Evolutionary conservation across 2,113 vertebrate species (phyloP), one percentile per base, ranked within the genome.

Genomic region (Pampusana beccarii): DNA sequence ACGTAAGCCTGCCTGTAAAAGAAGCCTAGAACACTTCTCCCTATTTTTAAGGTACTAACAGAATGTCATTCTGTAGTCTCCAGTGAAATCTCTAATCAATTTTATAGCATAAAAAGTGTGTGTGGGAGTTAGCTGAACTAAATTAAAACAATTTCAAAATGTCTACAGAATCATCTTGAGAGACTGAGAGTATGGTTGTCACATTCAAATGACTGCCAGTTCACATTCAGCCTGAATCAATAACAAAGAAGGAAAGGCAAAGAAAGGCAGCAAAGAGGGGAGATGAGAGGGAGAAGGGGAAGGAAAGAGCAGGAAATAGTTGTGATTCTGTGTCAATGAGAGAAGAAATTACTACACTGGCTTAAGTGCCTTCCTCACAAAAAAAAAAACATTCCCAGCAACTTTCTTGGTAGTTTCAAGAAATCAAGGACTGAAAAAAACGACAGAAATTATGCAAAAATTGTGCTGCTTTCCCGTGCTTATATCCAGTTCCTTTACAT

Each of bases 111-210:
- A 28, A 89, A 81, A 67, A 5, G 5, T 4, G 3, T 6, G 10
- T 5, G 21, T 23, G 34, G n/a, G 62, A 93, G 65, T 74, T 38
- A 80, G 38, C 56, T 79, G 80, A 91, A 79, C 61, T 87, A 84
- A 95, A 93, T 86, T 78, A 67, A 91, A 94, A 81, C 83, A 89
- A 79, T 90, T 94, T 13, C 79, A 91, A 80, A 80, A 50, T 58
- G 14, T 9, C 24, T 79, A 71, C 42, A 50, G 51, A 56, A 80
- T 82, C 74, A 40, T 51, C 46, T 42, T 66, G 60, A 92, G 71
- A 90, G 79, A 72, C 44, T 33, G 33, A 56, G 74, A 88, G 20
- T 28, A 21, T 4, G 28, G n/a, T 70, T 83, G 29, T 94, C 34
- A 77, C 51, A 54, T 19, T 53, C 9, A 75, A 93, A 73, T 54